A percentile compares a stretch with the other conserved stretches of the same genome.
Conservation (phyloP, 1,140 invertebrate species). For the Himalopsyche phryganea region DNA sequence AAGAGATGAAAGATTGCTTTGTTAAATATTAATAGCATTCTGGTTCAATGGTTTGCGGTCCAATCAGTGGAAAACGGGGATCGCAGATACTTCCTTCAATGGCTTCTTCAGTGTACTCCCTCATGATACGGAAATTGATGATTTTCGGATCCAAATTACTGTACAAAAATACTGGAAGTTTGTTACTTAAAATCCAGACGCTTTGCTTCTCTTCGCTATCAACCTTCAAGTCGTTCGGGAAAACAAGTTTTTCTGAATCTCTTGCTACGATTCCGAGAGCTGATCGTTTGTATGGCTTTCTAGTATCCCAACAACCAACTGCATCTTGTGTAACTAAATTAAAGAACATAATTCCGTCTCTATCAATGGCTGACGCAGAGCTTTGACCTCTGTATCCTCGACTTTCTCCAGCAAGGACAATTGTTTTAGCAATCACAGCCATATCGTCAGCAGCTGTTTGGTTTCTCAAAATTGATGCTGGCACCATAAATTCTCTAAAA, state of each 20-base stretch:
- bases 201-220: conserved; percentile 65
- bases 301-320: conserved; percentile 76
- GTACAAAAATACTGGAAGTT: conserved; percentile 71
- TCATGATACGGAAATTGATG: conserved; percentile 70
- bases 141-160: conserved; percentile 59
- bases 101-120: conserved; percentile 58
- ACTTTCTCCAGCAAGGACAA: conserved; percentile 61
- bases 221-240: conserved; percentile 75
- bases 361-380: conserved; percentile 67
- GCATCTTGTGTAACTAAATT: conserved; percentile 70
- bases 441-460: conserved; percentile 53
- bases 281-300: conserved; percentile 62
- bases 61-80: conserved; percentile 39
- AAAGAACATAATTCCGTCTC: conserved; percentile 71
- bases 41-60: conserved; percentile 11
- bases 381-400: conserved; percentile 63
- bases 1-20: too few species aligned
- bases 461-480: conserved; percentile 60
- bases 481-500: conserved; percentile 69
- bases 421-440: conserved; percentile 51
- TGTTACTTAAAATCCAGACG: conserved; percentile 73
- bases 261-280: conserved; percentile 61
- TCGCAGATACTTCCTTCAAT: conserved; percentile 68
- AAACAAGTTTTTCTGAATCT: conserved; percentile 60
- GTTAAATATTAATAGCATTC: conserved; percentile 22